Conservation (phyloP, 1,140 invertebrate species). For the Diprion similis region DNA sequence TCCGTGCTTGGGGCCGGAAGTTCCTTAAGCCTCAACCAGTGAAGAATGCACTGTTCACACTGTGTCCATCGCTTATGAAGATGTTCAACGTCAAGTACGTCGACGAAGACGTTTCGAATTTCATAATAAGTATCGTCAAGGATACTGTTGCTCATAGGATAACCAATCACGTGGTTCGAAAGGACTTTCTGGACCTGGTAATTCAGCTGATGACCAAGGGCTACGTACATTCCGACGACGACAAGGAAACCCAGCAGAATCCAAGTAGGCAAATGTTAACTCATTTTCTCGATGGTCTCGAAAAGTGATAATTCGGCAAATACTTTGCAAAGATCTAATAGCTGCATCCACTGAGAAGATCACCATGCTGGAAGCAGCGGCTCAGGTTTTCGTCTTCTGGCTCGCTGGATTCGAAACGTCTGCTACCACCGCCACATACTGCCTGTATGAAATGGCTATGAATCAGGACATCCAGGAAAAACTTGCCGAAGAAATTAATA, state of each 20-base stretch:
- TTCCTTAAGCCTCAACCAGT: constrained; percentile 47
- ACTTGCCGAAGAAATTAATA: constrained; percentile 35
- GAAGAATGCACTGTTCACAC: constrained; percentile 20
- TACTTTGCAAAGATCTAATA: too few species aligned
- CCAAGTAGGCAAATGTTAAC: constrained; percentile 57
- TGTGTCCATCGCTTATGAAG: constrained; percentile 19
- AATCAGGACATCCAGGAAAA: constrained; percentile 41
- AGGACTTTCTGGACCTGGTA: constrained; percentile 54
- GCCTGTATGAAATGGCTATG: constrained; percentile 43
- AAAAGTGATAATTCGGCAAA: constrained; percentile 14
- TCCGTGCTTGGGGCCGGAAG: constrained; percentile 34
- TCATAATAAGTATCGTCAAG: constrained; percentile 62
- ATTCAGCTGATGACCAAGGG: constrained; percentile 44
- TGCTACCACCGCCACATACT: constrained; percentile 36
- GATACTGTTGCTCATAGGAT: constrained; percentile 58
- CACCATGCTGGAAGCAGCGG: constrained; percentile 28
- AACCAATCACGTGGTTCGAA: constrained; percentile 52
- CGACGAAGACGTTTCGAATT: constrained; percentile 42
- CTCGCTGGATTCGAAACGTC: constrained; percentile 55
- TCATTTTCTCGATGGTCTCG: constrained; percentile 41
- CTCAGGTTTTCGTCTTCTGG: constrained; percentile 42
- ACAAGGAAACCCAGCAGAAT: not conserved
- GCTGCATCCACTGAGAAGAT: constrained; percentile 45
- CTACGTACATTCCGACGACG: constrained; percentile 21
- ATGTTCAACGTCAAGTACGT: constrained; percentile 20